Evolutionary conservation across 2,797 vertebrate species (phyloP).

Genomic region (Bryconaethiops microstoma): DNA sequence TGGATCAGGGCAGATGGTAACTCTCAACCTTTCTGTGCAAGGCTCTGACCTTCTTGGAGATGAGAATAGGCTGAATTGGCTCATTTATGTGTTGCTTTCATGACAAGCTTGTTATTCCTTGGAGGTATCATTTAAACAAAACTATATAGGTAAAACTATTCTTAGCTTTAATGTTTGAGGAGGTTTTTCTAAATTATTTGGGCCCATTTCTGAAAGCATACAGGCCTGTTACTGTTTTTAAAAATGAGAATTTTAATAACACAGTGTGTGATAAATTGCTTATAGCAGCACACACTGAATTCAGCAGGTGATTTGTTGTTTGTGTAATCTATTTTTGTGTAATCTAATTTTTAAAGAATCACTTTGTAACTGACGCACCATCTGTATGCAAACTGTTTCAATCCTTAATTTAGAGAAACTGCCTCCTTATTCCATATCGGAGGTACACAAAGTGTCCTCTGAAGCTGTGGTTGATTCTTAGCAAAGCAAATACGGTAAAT

Average conservation of each 20-base stretch:
- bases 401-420: background rate
- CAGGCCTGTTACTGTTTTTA: no score
- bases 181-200: no score
- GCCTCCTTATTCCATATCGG: background rate
- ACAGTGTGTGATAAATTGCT: no score
- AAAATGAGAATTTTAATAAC: no score
- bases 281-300: no score
- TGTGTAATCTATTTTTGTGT: background rate
- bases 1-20: background rate
- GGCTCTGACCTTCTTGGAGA: background rate
- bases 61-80: background rate
- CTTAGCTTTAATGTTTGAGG: no score
- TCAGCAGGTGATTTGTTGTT: background rate
- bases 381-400: background rate
- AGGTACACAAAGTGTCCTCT: background rate
- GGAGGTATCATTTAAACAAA: no score
- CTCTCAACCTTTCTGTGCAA: background rate
- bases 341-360: background rate
- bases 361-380: background rate
- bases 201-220: no score
- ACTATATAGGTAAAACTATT: no score
- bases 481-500: conserved; percentile 21
- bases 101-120: no score
- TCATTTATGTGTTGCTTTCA: background rate
- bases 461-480: background rate